Evolutionary conservation across 2,888 invertebrate genomes (phyloP).

Genomic region (Heliconius hortense): DNA sequence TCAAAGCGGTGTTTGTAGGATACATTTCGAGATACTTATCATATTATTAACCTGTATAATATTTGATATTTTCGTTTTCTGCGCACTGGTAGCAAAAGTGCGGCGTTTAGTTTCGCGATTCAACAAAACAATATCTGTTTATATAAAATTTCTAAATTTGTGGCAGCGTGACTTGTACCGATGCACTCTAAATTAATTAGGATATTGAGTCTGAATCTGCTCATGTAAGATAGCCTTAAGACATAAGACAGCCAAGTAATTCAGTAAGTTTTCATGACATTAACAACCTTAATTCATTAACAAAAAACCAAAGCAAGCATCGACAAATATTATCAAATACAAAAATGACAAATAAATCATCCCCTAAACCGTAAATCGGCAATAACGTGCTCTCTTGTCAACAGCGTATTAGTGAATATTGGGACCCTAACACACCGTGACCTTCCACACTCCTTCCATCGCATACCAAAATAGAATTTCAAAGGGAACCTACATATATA

Average conservation of each 20-base stretch:
- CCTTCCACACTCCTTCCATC: conserved; percentile 41
- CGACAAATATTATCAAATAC: conserved; percentile 63
- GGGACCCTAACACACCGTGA: conserved; percentile 53
- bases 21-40: not conserved
- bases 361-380: conserved; percentile 73
- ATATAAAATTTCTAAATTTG: not conserved
- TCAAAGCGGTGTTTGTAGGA: not conserved
- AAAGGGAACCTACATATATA: conserved; percentile 34
- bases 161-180: not conserved
- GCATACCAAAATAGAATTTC: conserved; percentile 30
- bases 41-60: too few relatives aligned
- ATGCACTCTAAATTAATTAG: not conserved
- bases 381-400: conserved; percentile 76
- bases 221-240: not conserved
- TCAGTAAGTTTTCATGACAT: not conserved
- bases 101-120: too few relatives aligned
- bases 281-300: not conserved
- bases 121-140: not conserved
- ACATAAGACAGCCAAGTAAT: not conserved
- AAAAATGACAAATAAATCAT: conserved; percentile 72
- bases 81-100: too few relatives aligned
- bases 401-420: conserved; percentile 73
- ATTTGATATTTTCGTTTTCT: too few relatives aligned
- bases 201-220: not conserved
- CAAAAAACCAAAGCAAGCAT: not conserved